Evolutionary conservation across 1,140 invertebrate genomes (phyloP), one percentile per base, ranked within the genome.

Genomic region (Pseudomyrmex flavicornis): DNA sequence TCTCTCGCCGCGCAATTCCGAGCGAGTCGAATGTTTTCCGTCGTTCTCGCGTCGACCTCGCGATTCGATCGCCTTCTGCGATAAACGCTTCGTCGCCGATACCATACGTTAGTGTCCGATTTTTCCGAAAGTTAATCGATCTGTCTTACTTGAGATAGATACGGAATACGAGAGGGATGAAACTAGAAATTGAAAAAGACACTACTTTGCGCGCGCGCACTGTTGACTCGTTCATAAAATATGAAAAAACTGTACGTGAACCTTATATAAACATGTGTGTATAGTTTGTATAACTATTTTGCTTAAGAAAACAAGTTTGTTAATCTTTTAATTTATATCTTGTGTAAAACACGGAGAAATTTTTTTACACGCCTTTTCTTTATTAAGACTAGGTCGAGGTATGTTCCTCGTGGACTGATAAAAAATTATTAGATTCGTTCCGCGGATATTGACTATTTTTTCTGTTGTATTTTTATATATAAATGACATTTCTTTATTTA

Each of bases 11-110:
- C 86, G 75, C 68, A 85, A 88, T 88, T 87, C 76, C 83, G 58
- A 88, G 56, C 72, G 72, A 85, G 68, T 88, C 73, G 86, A 82
- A 88, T 79, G 82, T 88, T 88, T 83, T 73, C 86, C 62, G 68
- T 76, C 77, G 61, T 80, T 63, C 56, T 88, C 54, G 65, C 52
- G 77, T 61, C 80, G 76, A 74, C 84, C 76, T 12, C 82, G 12
- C 82, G 59, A 87, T 84, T 85, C 83, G 85, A 88, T 88, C 87
- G 56, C 52, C 56, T 68, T 12, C 17, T 59, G 75, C 70, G 86
- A 87, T 87, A 87, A 85, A 85, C 58, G 70, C 65, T 65, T 82
- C 76, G 59, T 79, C 59, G 74, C 61, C 70, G 63, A 22, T 46
- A 72, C n/a, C 69, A 15, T 22, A 48, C 70, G 70, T 88, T 82